Base-by-base conservation (phyloP, 2,113 vertebrate species). In the Bostrychus sinensis region DNA sequence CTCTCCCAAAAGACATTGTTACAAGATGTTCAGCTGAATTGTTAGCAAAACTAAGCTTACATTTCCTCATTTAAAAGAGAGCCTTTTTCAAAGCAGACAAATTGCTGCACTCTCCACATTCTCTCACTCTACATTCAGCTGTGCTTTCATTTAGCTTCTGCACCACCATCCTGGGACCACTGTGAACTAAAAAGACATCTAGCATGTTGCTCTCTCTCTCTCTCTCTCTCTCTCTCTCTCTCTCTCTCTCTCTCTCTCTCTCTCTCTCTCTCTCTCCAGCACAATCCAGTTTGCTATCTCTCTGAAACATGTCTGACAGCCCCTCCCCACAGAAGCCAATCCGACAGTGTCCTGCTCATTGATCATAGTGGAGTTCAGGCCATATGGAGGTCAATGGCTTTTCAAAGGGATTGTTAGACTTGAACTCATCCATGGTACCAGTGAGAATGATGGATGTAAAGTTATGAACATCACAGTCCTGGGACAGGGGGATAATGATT, bases 371-470 rank as follows among this genome's bases (percentile, higher is more conserved):
- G 30, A 66, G 66, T 72, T 70, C 30, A 75, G 62, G 75, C 78
- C 80, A 56, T 75, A 75, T 80, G 82, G 77, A 83, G 84, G 81
- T 82, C 86, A 91, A 85, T 88, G 86, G 65, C 83, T n/a, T 80
- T 86, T 88, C 85, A 82, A 66, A 73, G 70, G 71, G 66, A 64
- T 81, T 86, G 82, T 90, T 80, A 30, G 81, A 84, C 83, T 76
- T 85, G 75, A 78, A 78, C 79, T 85, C 86, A 75, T 78, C 78
- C 84, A 70, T 66, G 71, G n/a, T n/a, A n/a, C n/a, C n/a, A n/a
- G n/a, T n/a, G n/a, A n/a, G n/a, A n/a, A n/a, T n/a, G n/a, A n/a
- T n/a, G n/a, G n/a, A n/a, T n/a, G n/a, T n/a, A n/a, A n/a, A n/a
- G n/a, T n/a, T n/a, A n/a, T n/a, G n/a, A n/a, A n/a, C n/a, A n/a